Base-by-base conservation (phyloP, 2,888 invertebrate species). In the Gastracanthus pulcherrimus region DNA sequence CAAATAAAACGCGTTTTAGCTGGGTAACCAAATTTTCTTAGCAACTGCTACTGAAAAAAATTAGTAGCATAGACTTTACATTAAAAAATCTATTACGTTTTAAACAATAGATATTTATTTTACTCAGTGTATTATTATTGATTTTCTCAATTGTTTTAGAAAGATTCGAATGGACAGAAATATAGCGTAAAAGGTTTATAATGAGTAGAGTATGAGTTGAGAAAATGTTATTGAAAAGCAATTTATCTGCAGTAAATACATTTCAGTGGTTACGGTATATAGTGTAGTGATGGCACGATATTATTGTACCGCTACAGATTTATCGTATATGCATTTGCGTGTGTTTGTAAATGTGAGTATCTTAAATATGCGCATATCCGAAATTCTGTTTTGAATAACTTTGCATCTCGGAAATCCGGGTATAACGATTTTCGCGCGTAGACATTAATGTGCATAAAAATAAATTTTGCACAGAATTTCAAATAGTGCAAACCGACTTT, bases 341-440 rank as follows among this genome's bases (percentile, higher is more conserved):
- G 58, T 31, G 36, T 70, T 41, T 48, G 48, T 48, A n/a, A 34
- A 23, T 34, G 26, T 60, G 48, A 77, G 34, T 77, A 70, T 70
- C 70, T 77, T 77, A 62, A 69, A 70, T 70, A 70, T 77, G 77
- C 62, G 70, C 77, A 70, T 77, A 77, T 77, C 67, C 70, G 48
- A 77, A 62, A 58, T 62, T 70, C 45, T 16, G 70, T 70, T 66
- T 60, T 45, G 77, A 62, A 70, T 77, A 77, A 62, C 51, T 70
- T 77, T 58, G 62, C 45, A 41, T 48, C 23, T 58, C 48, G 58
- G 76, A 76, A 51, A 55, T 67, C 67, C 58, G 29, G 75, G n/a
- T 38, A 26, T 38, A 66, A 55, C 66, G 48, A 75, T 66, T 75
- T 66, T 75, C 66, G 48, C 48, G 66, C 60, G 34, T 19, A 19